Conservation (phyloP, 2,797 vertebrate species). For the Tapirus indicus region DNA sequence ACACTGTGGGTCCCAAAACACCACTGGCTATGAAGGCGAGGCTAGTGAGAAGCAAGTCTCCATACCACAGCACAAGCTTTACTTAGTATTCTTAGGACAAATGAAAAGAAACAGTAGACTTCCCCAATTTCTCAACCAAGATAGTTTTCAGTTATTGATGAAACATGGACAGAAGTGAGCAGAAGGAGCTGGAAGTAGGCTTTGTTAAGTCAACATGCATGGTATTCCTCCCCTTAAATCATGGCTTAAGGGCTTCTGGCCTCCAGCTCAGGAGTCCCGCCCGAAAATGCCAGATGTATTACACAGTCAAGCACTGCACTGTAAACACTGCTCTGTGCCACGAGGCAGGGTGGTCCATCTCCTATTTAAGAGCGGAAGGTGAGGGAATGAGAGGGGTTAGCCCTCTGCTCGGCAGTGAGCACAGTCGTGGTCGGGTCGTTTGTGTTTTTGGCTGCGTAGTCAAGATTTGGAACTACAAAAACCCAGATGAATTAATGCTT, state of each 20-base stretch:
- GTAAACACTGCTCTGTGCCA: constrained; percentile 98
- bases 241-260: constrained; percentile 92
- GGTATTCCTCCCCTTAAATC: constrained; percentile 85
- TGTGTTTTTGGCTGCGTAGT: constrained; percentile 90
- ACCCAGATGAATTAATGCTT: constrained; percentile 86
- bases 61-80: neutral
- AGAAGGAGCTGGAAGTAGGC: constrained; percentile 84
- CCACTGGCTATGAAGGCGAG: neutral
- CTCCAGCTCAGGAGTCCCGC: constrained; percentile 94
- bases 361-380: constrained; percentile 73
- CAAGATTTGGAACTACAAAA: constrained; percentile 85
- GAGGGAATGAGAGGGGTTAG: constrained; percentile 16
- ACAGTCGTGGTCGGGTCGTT: constrained; percentile 93
- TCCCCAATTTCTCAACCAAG: neutral
- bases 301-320: constrained; percentile 99
- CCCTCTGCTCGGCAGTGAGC: constrained; percentile 85
- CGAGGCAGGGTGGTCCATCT: constrained; percentile 97
- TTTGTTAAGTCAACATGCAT: constrained; percentile 85
- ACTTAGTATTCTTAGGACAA: constrained; percentile 72
- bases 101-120: constrained; percentile 70
- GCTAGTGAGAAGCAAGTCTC: neutral
- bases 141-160: constrained; percentile 77
- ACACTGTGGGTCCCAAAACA: neutral
- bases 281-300: constrained; percentile 99
- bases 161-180: constrained; percentile 80